A percentile compares a stretch with the other conserved stretches of the same genome.
phyloP scores from a whole-genome alignment of 1,140 invertebrate species.

The Anadara kagoshimensis region DNA sequence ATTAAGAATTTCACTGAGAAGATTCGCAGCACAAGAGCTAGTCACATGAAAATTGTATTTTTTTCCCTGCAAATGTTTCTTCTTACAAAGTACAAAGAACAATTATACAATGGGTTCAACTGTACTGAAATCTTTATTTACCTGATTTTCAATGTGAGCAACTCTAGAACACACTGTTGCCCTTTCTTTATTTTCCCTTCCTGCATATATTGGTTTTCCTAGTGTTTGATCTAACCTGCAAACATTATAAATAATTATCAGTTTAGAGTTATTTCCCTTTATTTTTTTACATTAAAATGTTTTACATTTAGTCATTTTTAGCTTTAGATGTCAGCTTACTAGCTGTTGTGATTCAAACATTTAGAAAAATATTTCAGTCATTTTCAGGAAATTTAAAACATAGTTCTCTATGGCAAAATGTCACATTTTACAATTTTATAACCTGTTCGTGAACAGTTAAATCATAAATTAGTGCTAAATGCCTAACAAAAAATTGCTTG shows the following conservation, averaged over 20 bases:
- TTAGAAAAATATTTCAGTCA: too few relatives aligned
- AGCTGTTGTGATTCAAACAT: neutral
- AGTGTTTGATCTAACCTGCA: constrained; percentile 87
- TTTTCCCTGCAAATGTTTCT: too few relatives aligned
- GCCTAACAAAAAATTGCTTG: neutral
- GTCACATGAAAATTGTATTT: too few relatives aligned
- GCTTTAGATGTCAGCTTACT: neutral
- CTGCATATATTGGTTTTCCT: constrained; percentile 82
- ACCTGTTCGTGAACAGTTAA: too few relatives aligned
- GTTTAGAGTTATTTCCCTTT: neutral
- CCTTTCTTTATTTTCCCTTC: constrained; percentile 83
- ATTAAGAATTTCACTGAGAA: too few relatives aligned
- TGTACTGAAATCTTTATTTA: constrained; percentile 28
- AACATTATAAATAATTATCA: neutral
- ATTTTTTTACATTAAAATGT: neutral
- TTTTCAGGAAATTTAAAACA: too few relatives aligned
- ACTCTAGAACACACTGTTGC: constrained; percentile 87
- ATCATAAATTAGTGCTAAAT: neutral
- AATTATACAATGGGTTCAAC: neutral
- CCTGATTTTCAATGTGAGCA: constrained; percentile 85
- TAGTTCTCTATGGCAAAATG: neutral
- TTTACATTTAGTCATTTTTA: neutral
- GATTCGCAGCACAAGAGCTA: too few relatives aligned
- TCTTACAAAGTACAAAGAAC: too few relatives aligned
- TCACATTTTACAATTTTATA: too few relatives aligned